A percentile compares a stretch with the other conserved stretches of the same genome.
Evolutionary conservation across 2,888 invertebrate genomes (phyloP).

Genomic region (Stictocephala bisonia): DNA sequence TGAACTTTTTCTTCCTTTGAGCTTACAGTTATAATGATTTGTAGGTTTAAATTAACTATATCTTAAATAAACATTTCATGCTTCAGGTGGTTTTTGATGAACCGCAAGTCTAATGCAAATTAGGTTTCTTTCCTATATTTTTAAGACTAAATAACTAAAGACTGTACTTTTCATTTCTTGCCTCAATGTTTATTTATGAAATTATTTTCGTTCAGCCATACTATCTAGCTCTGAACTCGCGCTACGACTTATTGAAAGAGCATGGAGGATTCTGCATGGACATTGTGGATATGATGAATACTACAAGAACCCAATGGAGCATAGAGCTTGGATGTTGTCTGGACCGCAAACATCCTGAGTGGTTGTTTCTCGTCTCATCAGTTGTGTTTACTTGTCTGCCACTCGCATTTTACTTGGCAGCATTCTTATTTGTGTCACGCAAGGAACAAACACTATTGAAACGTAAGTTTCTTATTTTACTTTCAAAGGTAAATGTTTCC

Average conservation of each 20-base stretch:
- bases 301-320: constrained; percentile 74
- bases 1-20: too few species aligned
- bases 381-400: constrained; percentile 68
- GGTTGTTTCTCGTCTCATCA: constrained; percentile 69
- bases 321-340: constrained; percentile 70
- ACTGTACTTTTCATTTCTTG: too few species aligned
- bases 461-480: too few species aligned
- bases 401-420: constrained; percentile 69
- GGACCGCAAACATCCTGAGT: constrained; percentile 69
- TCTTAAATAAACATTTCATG: too few species aligned
- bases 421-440: constrained; percentile 58
- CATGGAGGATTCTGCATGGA: constrained; percentile 76
- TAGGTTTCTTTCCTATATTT: too few species aligned
- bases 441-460: constrained; percentile 42
- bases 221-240: constrained; percentile 69
- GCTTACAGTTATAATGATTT: too few species aligned
- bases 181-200: background rate
- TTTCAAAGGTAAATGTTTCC: too few species aligned
- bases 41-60: too few species aligned
- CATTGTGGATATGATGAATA: constrained; percentile 74
- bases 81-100: too few species aligned
- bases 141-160: too few species aligned
- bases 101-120: too few species aligned
- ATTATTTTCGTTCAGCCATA: constrained; percentile 61
- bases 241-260: constrained; percentile 71